Evolutionary conservation across 2,888 invertebrate species (phyloP).

Genomic region (Heterodera filipjevi): DNA sequence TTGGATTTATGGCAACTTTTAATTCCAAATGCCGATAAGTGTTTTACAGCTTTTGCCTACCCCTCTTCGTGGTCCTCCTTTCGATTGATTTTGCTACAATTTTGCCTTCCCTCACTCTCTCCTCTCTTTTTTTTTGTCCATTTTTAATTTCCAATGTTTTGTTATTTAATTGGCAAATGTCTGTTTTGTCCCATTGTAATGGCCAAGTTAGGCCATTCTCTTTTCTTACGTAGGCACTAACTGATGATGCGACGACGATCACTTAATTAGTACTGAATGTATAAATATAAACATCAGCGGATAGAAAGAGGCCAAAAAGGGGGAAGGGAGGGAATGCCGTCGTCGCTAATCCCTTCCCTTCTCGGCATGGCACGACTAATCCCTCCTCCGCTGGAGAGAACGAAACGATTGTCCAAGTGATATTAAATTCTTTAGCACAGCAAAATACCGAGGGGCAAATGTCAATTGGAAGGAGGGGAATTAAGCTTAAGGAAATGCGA

Average conservation of each 20-base stretch:
- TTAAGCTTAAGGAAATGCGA: no score
- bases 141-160: background rate
- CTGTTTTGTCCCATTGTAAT: background rate
- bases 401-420: background rate
- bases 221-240: background rate
- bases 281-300: background rate
- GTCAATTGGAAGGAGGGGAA: background rate
- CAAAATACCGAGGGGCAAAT: background rate
- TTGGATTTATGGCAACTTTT: no score
- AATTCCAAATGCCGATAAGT: no score
- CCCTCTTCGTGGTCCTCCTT: no score
- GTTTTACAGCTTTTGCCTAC: no score
- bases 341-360: conserved; percentile 5
- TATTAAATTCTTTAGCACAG: background rate
- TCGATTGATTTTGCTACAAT: no score
- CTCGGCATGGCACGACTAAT: background rate
- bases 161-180: no score
- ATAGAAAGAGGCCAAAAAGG: background rate
- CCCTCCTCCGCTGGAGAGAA: background rate
- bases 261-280: background rate
- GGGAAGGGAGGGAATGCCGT: background rate
- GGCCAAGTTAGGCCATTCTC: background rate
- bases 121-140: background rate
- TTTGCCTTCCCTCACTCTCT: no score
- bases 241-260: background rate